These are phyloP conservation scores for Bombus waltoni DNA, from an alignment of 1,140 invertebrate genomes.

Conservation along the genomic window DNA sequence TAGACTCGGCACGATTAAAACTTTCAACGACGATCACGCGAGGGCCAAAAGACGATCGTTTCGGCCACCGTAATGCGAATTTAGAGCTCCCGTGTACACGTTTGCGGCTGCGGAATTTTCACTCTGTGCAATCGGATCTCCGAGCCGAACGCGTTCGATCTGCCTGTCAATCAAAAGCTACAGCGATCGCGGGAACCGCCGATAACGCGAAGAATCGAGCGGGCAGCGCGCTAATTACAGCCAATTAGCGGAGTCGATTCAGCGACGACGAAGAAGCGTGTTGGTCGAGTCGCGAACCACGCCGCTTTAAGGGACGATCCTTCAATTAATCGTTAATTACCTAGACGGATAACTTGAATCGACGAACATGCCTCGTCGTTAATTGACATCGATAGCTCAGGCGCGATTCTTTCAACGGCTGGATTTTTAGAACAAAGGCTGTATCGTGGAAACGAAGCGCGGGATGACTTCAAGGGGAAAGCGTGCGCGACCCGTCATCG, in stretches of 20 bases:
- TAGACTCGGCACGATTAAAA: no score
- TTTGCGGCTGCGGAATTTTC: background rate
- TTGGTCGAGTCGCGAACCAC: background rate
- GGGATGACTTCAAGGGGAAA: no score
- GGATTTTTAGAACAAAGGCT: conserved; percentile 2
- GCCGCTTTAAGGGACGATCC: conserved; percentile 35
- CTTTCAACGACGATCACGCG: no score
- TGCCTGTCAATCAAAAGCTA: conserved; percentile 36
- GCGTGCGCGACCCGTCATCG: no score
- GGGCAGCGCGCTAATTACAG: conserved; percentile 48
- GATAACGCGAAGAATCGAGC: conserved; percentile 36
- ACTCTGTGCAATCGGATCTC: background rate
- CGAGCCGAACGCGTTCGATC: background rate
- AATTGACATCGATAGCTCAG: conserved; percentile 40
- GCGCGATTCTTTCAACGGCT: background rate
- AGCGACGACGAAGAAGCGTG: conserved; percentile 10
- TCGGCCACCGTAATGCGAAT: no score
- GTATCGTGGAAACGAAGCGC: no score
- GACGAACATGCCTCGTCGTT: conserved; percentile 17
- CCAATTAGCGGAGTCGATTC: conserved; percentile 52
- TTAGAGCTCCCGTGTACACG: no score
- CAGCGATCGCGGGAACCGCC: conserved; percentile 2
- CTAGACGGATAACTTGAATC: conserved; percentile 50
- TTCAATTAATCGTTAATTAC: conserved; percentile 61
- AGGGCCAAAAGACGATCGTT: no score